Conservation (phyloP, 2,113 vertebrate genomes). For the Boulengeromyrus knoepffleri region DNA sequence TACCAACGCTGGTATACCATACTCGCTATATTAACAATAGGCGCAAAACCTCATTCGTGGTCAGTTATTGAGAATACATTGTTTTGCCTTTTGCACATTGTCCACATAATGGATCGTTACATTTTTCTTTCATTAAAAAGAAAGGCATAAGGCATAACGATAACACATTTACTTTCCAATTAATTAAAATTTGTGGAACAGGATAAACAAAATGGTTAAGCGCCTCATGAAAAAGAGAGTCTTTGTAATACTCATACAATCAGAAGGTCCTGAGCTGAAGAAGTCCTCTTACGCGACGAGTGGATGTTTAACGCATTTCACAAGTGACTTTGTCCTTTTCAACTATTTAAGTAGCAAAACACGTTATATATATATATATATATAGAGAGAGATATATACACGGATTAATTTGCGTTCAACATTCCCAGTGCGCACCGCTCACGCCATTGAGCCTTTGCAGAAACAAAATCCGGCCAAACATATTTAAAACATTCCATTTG, state of each 20-base stretch:
- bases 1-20: neutral
- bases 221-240: conserved; percentile 59
- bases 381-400: no score
- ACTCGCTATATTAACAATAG: neutral
- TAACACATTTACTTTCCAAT: neutral
- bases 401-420: conserved; percentile 12
- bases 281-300: conserved; percentile 69
- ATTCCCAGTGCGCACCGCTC: neutral
- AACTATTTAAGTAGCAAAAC: conserved; percentile 53
- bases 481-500: neutral
- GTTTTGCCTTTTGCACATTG: neutral
- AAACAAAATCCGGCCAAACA: neutral
- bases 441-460: neutral
- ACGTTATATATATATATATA: conserved; percentile 31
- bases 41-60: neutral
- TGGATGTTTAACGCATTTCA: conserved; percentile 62
- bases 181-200: conserved; percentile 21
- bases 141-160: neutral
- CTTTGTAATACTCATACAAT: conserved; percentile 38
- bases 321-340: conserved; percentile 66
- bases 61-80: neutral
- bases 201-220: conserved; percentile 37
- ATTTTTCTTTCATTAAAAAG: neutral
- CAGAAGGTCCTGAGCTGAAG: conserved; percentile 66
- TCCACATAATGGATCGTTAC: neutral